These are phyloP conservation scores for Benthochromis sp. DNA, from an alignment of 2,113 vertebrate species.

Conservation along the genomic window DNA sequence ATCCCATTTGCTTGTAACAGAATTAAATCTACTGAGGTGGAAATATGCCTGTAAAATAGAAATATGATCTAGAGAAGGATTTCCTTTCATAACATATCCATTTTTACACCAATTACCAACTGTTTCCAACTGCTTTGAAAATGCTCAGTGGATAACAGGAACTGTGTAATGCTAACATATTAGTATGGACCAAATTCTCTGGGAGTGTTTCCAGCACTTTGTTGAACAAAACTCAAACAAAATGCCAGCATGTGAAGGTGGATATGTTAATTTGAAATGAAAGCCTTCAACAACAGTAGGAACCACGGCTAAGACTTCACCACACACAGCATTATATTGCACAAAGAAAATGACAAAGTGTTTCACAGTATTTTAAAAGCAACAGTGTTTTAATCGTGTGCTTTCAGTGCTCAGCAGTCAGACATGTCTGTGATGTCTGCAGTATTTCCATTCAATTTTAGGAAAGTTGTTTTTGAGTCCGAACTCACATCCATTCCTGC, in stretches of 20 bases:
- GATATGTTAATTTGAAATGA: neutral
- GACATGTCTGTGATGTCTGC: neutral
- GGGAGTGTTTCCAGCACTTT: neutral
- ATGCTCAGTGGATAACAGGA: neutral
- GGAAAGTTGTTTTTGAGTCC: neutral
- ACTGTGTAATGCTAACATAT: neutral
- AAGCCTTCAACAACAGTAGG: neutral
- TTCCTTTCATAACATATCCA: neutral
- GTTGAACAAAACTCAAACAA: neutral
- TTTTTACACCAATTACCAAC: neutral
- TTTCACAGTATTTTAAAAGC: conserved; percentile 1
- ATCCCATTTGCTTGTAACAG: neutral
- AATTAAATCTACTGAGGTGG: neutral
- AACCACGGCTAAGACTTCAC: neutral
- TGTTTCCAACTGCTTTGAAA: neutral
- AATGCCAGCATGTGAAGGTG: neutral
- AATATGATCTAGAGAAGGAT: neutral
- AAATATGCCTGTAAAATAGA: neutral
- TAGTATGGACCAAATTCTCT: neutral
- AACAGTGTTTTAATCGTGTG: conserved; percentile 1
- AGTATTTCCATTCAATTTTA: neutral
- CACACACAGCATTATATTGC: conserved; percentile 16
- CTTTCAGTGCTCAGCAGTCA: conserved; percentile 10
- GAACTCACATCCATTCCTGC: neutral
- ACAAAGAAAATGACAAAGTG: neutral